Percentiles rank a stretch among this genome's conserved stretches.
These are phyloP conservation scores for Latheticus oryzae DNA, from an alignment of 2,888 invertebrate genomes.

Conservation along the genomic window DNA sequence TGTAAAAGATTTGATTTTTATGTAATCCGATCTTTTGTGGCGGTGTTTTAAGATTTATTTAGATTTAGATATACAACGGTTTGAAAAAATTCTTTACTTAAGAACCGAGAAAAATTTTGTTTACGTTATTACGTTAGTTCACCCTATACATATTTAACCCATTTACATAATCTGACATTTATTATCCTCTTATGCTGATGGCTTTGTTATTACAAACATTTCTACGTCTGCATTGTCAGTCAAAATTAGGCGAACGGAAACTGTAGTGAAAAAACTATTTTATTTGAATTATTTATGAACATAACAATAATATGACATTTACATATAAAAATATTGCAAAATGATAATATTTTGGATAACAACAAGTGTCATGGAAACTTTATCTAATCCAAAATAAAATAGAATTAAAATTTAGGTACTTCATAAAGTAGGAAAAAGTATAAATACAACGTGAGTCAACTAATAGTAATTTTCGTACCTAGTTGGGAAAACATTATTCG, in stretches of 20 bases:
- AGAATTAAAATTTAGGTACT: too few relatives aligned
- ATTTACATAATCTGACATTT: conserved; percentile 38
- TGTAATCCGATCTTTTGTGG: conserved; percentile 18
- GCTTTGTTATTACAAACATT: conserved; percentile 26
- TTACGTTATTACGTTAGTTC: conserved; percentile 15
- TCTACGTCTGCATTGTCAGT: conserved; percentile 28
- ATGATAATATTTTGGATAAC: conserved; percentile 16
- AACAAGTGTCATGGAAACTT: neutral
- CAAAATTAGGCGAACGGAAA: conserved; percentile 28
- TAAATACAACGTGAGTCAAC: too few relatives aligned
- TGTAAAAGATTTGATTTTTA: conserved; percentile 29
- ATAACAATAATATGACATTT: conserved; percentile 16
- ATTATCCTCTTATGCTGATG: conserved; percentile 37
- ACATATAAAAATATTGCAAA: conserved; percentile 19
- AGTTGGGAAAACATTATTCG: too few relatives aligned
- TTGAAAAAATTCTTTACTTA: conserved; percentile 13
- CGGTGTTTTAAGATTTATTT: conserved; percentile 20
- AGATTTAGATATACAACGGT: conserved; percentile 4
- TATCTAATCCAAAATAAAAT: too few relatives aligned
- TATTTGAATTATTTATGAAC: conserved; percentile 25
- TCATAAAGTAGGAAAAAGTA: too few relatives aligned
- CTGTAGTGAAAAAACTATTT: conserved; percentile 19
- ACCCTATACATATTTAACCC: conserved; percentile 19
- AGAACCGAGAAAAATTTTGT: conserved; percentile 2
- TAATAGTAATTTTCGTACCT: too few relatives aligned